phyloP scores from a whole-genome alignment of 2,113 vertebrate species.

The Xiphias gladius region DNA sequence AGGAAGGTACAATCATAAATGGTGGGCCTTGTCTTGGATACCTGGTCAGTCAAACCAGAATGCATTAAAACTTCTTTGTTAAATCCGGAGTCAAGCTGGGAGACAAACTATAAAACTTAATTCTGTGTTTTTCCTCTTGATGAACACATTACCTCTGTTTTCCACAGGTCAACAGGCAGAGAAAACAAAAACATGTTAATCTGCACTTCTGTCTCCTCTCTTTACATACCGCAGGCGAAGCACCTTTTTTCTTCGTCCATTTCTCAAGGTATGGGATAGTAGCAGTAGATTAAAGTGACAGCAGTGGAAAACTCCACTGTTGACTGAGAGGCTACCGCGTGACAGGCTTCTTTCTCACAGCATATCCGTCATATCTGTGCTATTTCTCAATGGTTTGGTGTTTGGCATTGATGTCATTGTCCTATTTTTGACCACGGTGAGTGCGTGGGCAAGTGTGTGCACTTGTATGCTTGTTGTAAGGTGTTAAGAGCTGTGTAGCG shows the following conservation, averaged over 20 bases:
- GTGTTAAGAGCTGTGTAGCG: constrained; percentile 5
- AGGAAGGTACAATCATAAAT: constrained; percentile 18
- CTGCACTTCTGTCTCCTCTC: constrained; percentile 1
- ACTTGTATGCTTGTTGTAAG: not conserved
- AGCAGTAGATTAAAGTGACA: constrained; percentile 42
- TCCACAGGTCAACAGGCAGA: not conserved
- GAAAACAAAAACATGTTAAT: constrained; percentile 21
- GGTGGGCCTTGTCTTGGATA: not conserved
- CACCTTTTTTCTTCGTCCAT: not conserved
- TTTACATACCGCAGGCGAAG: not conserved
- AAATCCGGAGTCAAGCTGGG: not conserved
- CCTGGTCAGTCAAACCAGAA: not conserved
- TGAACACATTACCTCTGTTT: not conserved
- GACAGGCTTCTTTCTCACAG: constrained; percentile 27
- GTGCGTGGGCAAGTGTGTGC: not conserved
- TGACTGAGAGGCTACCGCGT: constrained; percentile 30
- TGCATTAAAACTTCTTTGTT: not conserved
- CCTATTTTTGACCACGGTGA: not conserved
- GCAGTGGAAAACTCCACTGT: constrained; percentile 38
- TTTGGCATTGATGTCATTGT: constrained; percentile 12
- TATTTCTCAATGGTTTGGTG: constrained; percentile 6
- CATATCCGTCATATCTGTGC: constrained; percentile 7
- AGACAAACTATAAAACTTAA: not conserved
- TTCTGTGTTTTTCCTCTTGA: not conserved
- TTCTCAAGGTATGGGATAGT: constrained; percentile 30